Conservation (phyloP, 2,888 invertebrate species). For the Drosophila monieri region DNA sequence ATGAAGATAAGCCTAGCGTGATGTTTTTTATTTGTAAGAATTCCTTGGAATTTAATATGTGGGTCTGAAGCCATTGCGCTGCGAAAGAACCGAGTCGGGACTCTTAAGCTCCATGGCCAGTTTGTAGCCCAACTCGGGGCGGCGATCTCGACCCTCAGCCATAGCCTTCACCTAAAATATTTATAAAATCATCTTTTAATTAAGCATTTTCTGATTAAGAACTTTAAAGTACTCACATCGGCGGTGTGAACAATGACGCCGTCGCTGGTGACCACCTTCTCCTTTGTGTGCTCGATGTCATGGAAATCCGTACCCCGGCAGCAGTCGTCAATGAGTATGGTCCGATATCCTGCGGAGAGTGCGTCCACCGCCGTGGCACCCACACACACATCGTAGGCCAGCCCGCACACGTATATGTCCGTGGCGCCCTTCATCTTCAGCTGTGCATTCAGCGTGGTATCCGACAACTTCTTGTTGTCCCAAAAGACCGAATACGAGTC, state of each 20-base stretch:
- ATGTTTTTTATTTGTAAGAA: slow-evolving; percentile 29
- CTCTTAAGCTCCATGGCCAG: slow-evolving; percentile 92
- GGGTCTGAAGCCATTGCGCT: slow-evolving; percentile 78
- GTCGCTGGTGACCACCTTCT: slow-evolving; percentile 89
- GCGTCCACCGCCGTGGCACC: slow-evolving; percentile 95
- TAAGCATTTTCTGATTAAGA: not conserved
- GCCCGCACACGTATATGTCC: slow-evolving; percentile 96
- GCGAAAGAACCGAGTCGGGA: slow-evolving; percentile 84
- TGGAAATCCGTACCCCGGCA: slow-evolving; percentile 93
- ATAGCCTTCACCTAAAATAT: slow-evolving; percentile 90
- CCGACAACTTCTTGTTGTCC: slow-evolving; percentile 96
- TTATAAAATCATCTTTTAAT: slow-evolving; percentile 81
- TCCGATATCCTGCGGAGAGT: slow-evolving; percentile 94
- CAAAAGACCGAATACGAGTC: slow-evolving; percentile 99
- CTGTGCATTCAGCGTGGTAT: slow-evolving; percentile 93
- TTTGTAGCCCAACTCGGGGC: slow-evolving; percentile 94
- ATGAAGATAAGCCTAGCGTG: slow-evolving; percentile 39
- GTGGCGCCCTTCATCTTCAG: slow-evolving; percentile 92
- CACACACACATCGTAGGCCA: slow-evolving; percentile 98
- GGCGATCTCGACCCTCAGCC: slow-evolving; percentile 94
- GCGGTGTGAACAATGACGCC: slow-evolving; percentile 92
- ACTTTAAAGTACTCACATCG: slow-evolving; percentile 84
- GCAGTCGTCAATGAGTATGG: slow-evolving; percentile 95
- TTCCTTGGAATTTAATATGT: slow-evolving; percentile 52
- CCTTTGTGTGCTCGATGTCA: slow-evolving; percentile 93